phyloP scores from a whole-genome alignment of 2,797 vertebrate genomes.

The Danio choprae region DNA sequence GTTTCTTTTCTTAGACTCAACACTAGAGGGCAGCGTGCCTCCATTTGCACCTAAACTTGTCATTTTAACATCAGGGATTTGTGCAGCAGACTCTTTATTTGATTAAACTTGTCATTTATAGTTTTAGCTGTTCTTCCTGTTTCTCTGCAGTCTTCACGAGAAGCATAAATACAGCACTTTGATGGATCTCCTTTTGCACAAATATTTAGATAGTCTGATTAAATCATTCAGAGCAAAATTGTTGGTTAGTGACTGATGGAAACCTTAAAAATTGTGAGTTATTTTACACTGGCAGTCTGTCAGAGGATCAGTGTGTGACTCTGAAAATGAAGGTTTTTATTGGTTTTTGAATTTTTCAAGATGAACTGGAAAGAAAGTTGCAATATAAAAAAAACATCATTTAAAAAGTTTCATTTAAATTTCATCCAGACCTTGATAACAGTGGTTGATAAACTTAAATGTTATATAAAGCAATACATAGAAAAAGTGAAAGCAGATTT shows the following conservation, averaged over 20 bases:
- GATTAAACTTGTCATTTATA: not conserved
- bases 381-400: no score
- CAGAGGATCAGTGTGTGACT: not conserved
- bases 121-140: constrained; percentile 10
- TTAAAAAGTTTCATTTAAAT: not conserved
- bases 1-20: not conserved
- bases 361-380: no score
- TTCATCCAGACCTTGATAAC: not conserved
- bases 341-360: not conserved
- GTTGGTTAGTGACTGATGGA: not conserved
- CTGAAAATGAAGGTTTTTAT: not conserved
- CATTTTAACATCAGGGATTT: not conserved
- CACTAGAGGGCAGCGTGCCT: constrained; percentile 57
- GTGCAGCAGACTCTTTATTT: not conserved
- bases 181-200: not conserved
- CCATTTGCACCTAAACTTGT: not conserved
- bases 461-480: not conserved
- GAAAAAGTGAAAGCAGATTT: not conserved
- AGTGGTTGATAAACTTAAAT: not conserved
- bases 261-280: not conserved
- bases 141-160: not conserved
- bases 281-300: not conserved
- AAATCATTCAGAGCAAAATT: not conserved
- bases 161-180: not conserved
- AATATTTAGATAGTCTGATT: not conserved